Evolutionary conservation across 2,113 vertebrate species (phyloP).

Genomic region (Pluvialis apricaria): DNA sequence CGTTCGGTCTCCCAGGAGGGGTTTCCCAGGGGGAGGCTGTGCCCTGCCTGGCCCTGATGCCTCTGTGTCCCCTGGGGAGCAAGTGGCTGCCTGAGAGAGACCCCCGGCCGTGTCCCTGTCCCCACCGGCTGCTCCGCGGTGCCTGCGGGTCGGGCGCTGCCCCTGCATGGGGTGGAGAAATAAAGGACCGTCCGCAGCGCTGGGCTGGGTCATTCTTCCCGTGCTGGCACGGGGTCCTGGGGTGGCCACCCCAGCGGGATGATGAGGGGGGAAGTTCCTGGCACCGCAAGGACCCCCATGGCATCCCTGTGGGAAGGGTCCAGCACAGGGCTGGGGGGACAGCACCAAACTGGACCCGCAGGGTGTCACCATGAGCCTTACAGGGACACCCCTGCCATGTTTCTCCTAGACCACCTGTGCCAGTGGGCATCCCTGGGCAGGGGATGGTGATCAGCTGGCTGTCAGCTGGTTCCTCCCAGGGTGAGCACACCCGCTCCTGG

Average conservation of each 20-base stretch:
- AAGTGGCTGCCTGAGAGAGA: not conserved
- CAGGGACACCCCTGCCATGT: accelerated
- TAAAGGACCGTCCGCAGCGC: not conserved
- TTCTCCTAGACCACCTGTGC: too few relatives aligned
- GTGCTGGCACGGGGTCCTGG: accelerated
- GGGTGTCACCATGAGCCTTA: not conserved
- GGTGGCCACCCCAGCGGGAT: too few relatives aligned
- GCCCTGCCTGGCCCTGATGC: not conserved
- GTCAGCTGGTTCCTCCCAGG: too few relatives aligned
- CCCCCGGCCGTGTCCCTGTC: not conserved
- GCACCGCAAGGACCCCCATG: accelerated
- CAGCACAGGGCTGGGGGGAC: not conserved
- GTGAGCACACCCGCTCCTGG: too few relatives aligned
- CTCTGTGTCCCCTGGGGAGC: not conserved
- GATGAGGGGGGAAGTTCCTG: not conserved
- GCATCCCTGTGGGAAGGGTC: not conserved
- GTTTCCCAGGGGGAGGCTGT: not conserved
- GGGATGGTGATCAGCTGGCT: too few relatives aligned
- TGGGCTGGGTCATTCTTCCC: not conserved
- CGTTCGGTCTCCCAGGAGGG: not conserved
- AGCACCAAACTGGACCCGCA: not conserved
- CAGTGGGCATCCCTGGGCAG: too few relatives aligned
- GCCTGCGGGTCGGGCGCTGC: not conserved
- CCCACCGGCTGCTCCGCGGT: accelerated
- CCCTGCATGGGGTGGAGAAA: not conserved